Evolutionary conservation across 2,113 vertebrate species (phyloP).

Genomic region (Dendropsophus ebraccatus): DNA sequence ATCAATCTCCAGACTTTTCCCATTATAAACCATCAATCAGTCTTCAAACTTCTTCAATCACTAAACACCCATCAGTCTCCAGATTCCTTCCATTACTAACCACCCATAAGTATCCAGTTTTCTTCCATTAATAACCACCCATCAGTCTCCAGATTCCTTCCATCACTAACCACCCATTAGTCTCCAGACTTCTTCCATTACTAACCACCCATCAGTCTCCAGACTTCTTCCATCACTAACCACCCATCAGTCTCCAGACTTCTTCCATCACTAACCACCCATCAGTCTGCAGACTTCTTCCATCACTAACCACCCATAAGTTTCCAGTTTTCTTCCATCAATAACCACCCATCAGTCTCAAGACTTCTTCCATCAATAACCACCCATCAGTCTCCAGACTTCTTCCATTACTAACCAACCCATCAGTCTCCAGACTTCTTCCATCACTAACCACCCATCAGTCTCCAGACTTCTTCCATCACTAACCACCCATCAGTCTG

Average conservation of each 20-base stretch:
- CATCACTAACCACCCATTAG: not conserved
- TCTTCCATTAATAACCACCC: not conserved
- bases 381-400: not conserved
- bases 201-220: not conserved
- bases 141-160: not conserved
- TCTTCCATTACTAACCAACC: not conserved
- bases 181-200: not conserved
- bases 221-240: not conserved
- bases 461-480: no score
- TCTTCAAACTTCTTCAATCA: not conserved
- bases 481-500: no score
- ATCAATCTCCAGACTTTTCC: not conserved
- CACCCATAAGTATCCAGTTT: not conserved
- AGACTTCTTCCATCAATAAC: not conserved
- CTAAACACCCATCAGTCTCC: no score
- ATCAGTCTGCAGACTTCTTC: not conserved
- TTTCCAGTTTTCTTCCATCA: not conserved
- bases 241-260: not conserved
- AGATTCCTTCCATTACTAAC: not conserved
- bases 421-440: not conserved
- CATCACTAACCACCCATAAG: not conserved
- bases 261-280: not conserved
- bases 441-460: not conserved
- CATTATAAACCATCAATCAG: not conserved
- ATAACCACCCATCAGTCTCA: not conserved